phyloP scores from a whole-genome alignment of 2,113 vertebrate species.

The Thomomys bottae region DNA sequence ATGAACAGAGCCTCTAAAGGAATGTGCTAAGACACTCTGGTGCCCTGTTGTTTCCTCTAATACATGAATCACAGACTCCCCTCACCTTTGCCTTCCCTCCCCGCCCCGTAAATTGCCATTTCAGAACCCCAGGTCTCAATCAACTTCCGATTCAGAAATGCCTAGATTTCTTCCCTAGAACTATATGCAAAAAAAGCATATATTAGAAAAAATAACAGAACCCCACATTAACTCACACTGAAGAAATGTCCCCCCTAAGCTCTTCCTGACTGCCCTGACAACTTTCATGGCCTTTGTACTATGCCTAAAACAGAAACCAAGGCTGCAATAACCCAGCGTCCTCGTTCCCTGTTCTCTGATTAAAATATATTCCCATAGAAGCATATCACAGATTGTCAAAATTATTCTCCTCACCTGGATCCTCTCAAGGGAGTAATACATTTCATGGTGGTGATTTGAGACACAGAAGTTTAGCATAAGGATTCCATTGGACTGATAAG shows the following conservation, averaged over 20 bases:
- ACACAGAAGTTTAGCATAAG: constrained; percentile 1
- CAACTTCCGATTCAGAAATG: constrained; percentile 70
- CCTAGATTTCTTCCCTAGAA: constrained; percentile 60
- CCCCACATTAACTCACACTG: neutral
- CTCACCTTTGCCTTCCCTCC: no score
- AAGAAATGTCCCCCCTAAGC: neutral
- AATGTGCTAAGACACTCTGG: constrained; percentile 66
- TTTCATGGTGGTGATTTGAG: constrained; percentile 51
- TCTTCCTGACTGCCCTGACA: constrained; percentile 2
- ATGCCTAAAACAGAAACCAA: constrained; percentile 44
- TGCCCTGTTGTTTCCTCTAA: constrained; percentile 68
- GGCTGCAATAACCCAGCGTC: neutral
- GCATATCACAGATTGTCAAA: neutral
- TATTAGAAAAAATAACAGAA: no score
- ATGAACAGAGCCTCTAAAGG: neutral
- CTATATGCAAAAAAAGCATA: neutral
- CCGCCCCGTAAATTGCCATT: constrained; percentile 58
- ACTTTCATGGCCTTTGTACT: neutral
- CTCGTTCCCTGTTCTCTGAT: neutral
- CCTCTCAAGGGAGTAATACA: neutral
- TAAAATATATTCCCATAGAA: neutral
- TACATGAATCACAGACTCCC: constrained; percentile 75
- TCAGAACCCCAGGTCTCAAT: constrained; percentile 60
- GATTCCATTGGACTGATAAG: constrained; percentile 19
- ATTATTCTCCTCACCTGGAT: constrained; percentile 65